These are phyloP conservation scores for Frieseomelitta varia DNA, from an alignment of 1,140 invertebrate genomes.

Conservation along the genomic window DNA sequence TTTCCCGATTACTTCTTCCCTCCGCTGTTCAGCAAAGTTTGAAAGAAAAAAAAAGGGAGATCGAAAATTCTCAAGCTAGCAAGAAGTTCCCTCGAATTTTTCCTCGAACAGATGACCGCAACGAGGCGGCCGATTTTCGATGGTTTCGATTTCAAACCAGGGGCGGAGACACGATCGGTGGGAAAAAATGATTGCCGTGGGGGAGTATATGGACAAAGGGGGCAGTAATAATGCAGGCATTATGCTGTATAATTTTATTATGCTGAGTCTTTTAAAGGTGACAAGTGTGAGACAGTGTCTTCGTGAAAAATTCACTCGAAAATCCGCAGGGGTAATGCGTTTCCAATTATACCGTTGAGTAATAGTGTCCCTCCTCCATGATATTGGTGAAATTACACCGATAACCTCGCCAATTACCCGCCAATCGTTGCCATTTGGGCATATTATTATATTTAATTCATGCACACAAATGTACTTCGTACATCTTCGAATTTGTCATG, in stretches of 20 bases:
- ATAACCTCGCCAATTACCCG: not conserved
- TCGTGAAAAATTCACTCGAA: not conserved
- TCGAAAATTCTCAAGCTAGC: not conserved
- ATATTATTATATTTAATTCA: no score
- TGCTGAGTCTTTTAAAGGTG: constrained; percentile 45
- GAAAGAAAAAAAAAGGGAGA: no score
- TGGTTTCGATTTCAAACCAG: constrained; percentile 73
- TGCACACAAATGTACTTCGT: not conserved
- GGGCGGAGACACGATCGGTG: constrained; percentile 71
- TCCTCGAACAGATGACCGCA: constrained; percentile 29
- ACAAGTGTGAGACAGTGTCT: constrained; percentile 51
- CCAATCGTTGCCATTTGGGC: not conserved
- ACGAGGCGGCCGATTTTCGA: constrained; percentile 60
- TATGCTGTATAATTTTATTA: constrained; percentile 68
- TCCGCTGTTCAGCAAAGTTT: no score
- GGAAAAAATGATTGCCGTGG: constrained; percentile 72
- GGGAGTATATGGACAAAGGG: constrained; percentile 74
- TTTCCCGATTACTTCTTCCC: no score
- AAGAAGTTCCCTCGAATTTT: constrained; percentile 10
- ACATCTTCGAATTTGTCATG: no score
- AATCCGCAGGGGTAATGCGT: not conserved
- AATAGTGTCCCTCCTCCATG: not conserved
- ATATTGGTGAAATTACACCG: not conserved
- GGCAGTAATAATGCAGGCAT: constrained; percentile 73
- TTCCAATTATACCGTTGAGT: not conserved